A percentile compares a stretch with the other conserved stretches of the same genome.
Evolutionary conservation across 2,888 invertebrate genomes (phyloP).

Genomic region (Platycheirus rosarum): DNA sequence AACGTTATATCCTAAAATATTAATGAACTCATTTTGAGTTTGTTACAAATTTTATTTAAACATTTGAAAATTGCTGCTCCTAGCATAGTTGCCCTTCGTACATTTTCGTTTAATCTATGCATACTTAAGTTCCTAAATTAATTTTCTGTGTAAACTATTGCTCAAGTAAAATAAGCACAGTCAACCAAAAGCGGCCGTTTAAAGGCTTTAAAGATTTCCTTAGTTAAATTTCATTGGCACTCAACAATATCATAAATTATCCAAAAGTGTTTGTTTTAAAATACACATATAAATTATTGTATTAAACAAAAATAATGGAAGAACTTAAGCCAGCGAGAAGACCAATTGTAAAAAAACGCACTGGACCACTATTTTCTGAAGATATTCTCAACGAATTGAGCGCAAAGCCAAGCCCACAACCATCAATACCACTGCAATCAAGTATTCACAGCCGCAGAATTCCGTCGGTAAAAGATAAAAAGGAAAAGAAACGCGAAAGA

Average conservation of each 20-base stretch:
- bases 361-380: constrained; percentile 77
- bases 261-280: constrained; percentile 6
- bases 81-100: no score
- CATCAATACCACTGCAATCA: constrained; percentile 15
- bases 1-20: no score
- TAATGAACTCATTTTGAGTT: no score
- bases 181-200: no score
- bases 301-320: constrained; percentile 47
- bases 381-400: constrained; percentile 75
- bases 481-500: constrained; percentile 84
- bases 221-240: neutral
- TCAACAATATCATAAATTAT: neutral
- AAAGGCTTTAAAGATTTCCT: neutral
- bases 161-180: no score
- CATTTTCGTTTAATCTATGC: no score
- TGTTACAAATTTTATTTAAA: no score
- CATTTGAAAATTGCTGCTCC: no score
- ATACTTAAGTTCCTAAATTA: neutral
- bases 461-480: constrained; percentile 73
- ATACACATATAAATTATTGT: constrained; percentile 1
- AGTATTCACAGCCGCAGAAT: constrained; percentile 56
- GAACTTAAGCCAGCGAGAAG: constrained; percentile 38
- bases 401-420: constrained; percentile 26
- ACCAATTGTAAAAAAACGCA: constrained; percentile 76
- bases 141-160: no score